phyloP scores from a whole-genome alignment of 2,113 vertebrate species.

The Erythrocercus mccallii region DNA sequence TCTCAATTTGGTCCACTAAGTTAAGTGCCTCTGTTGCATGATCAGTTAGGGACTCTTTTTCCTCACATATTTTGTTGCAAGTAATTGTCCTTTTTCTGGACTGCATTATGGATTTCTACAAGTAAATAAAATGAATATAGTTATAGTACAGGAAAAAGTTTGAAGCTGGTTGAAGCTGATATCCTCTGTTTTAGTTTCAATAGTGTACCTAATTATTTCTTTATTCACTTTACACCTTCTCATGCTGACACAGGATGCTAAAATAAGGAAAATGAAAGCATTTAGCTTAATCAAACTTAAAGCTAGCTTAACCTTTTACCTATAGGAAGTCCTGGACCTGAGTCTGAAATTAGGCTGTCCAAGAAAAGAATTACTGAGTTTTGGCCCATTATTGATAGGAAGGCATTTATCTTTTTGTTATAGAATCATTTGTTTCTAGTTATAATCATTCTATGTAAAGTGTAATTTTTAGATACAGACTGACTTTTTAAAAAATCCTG shows the following conservation, averaged over 20 bases:
- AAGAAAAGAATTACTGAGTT: neutral
- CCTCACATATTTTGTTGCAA: neutral
- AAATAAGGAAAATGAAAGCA: neutral
- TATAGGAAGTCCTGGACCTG: neutral
- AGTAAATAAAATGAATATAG: neutral
- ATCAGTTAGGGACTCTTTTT: neutral
- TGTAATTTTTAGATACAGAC: neutral
- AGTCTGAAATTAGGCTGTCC: neutral
- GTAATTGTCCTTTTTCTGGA: neutral
- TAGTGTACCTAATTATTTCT: neutral
- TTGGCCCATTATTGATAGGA: neutral
- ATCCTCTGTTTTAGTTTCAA: neutral
- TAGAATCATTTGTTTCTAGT: neutral
- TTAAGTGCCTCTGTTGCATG: neutral
- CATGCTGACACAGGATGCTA: neutral
- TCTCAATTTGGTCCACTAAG: neutral
- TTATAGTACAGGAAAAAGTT: neutral
- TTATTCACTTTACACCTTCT: neutral
- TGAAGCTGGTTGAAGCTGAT: neutral
- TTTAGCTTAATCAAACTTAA: neutral
- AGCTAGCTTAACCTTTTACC: neutral
- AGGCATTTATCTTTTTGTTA: neutral
- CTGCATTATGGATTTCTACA: neutral
- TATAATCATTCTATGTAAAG: neutral
- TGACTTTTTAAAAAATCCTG: rapidly evolving